Evolutionary conservation across 2,888 invertebrate genomes (phyloP).

Genomic region (Phaedon cochleariae): DNA sequence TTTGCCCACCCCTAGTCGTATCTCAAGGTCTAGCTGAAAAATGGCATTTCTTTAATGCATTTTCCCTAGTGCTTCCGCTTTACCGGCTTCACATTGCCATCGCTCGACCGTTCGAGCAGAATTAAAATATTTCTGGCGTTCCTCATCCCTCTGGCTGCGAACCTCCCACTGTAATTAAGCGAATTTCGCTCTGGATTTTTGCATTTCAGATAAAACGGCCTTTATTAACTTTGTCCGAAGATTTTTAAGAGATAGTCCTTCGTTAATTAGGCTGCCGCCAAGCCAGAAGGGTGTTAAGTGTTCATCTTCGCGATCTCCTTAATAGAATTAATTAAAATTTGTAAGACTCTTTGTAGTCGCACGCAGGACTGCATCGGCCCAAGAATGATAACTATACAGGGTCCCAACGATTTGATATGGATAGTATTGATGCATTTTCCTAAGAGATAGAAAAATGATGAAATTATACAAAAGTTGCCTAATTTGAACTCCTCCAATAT

Average conservation of each 20-base stretch:
- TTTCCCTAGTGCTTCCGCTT: constrained; percentile 19
- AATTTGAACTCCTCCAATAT: too few species aligned
- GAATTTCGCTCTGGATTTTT: constrained; percentile 37
- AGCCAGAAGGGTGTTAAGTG: not conserved
- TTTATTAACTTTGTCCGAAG: constrained; percentile 27
- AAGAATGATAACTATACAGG: not conserved
- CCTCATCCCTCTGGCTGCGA: not conserved
- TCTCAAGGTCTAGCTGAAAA: constrained; percentile 16
- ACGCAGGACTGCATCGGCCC: not conserved
- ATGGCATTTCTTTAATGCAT: constrained; percentile 28
- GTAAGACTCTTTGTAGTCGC: not conserved
- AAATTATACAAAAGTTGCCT: too few species aligned
- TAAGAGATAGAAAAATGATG: too few species aligned
- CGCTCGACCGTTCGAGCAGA: constrained; percentile 15
- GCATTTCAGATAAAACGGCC: constrained; percentile 35
- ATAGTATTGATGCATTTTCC: too few species aligned
- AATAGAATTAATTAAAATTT: not conserved
- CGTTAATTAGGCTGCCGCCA: constrained; percentile 17
- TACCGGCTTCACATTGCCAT: constrained; percentile 8
- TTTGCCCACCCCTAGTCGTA: too few species aligned
- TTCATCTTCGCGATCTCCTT: not conserved
- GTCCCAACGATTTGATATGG: too few species aligned
- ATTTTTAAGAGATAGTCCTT: constrained; percentile 22
- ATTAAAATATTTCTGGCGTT: constrained; percentile 23
- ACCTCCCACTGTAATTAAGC: constrained; percentile 33